Conservation (phyloP, 2,888 invertebrate species). For the Anoplius nigerrimus region DNA sequence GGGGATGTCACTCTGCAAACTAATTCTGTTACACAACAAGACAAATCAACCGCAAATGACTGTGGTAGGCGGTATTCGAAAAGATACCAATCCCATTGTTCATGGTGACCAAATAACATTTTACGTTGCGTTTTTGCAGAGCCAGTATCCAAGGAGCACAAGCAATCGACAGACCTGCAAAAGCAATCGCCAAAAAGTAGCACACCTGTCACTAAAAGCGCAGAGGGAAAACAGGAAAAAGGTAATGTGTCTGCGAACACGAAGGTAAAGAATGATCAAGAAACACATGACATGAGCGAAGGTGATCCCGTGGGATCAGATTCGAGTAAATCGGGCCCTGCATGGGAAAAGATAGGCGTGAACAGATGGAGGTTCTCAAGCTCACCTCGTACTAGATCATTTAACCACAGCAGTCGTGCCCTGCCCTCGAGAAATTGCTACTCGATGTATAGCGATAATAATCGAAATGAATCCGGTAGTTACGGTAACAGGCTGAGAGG, state of each 20-base stretch:
- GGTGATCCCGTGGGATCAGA: background rate
- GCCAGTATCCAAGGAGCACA: slow-evolving; percentile 1
- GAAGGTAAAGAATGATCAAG: slow-evolving; percentile 25
- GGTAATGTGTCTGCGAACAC: slow-evolving; percentile 42
- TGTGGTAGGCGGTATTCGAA: background rate
- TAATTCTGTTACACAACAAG: background rate
- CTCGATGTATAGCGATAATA: slow-evolving; percentile 20
- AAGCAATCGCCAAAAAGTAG: slow-evolving; percentile 8
- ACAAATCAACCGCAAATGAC: background rate
- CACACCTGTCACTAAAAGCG: slow-evolving; percentile 2
- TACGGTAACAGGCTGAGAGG: slow-evolving; percentile 22
- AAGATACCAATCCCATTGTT: no score
- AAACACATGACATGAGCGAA: slow-evolving; percentile 18
- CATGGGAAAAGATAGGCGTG: slow-evolving; percentile 22
- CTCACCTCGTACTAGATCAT: slow-evolving; percentile 13
- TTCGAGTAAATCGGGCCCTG: slow-evolving; percentile 12
- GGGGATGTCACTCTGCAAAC: slow-evolving; percentile 21
- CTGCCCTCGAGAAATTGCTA: slow-evolving; percentile 18
- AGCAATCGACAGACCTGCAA: slow-evolving; percentile 9
- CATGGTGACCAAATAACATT: background rate
- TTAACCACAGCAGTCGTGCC: slow-evolving; percentile 23
- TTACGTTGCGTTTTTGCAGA: no score
- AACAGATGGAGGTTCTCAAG: slow-evolving; percentile 29
- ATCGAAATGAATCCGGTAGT: slow-evolving; percentile 16
- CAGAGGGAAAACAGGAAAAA: slow-evolving; percentile 24